Conservation (phyloP, 2,888 invertebrate genomes). For the Seira ritae region DNA sequence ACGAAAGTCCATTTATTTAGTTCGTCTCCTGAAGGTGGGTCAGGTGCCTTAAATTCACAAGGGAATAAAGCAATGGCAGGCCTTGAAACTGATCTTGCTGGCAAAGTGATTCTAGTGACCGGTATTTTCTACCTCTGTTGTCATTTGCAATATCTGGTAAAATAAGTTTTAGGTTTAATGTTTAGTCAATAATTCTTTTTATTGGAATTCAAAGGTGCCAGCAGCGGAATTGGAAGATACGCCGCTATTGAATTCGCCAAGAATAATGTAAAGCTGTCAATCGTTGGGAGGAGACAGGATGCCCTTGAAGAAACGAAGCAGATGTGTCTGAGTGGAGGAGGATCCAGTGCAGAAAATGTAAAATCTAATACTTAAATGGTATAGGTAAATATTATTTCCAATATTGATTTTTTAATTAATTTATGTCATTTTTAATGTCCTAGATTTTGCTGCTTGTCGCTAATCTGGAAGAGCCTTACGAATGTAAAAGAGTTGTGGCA, state of each 20-base stretch:
- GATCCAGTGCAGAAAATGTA: conserved; percentile 41
- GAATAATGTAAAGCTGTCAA: conserved; percentile 84
- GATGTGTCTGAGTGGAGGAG: conserved; percentile 57
- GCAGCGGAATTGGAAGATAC: conserved; percentile 90
- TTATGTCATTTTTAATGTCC: conserved; percentile 16
- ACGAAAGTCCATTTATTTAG: too few species aligned
- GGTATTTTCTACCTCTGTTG: not conserved
- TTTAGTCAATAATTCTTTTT: too few species aligned
- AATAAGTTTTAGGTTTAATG: not conserved
- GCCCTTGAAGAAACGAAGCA: conserved; percentile 79
- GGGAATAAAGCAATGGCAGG: too few species aligned
- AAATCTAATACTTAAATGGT: too few species aligned
- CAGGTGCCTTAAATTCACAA: too few species aligned
- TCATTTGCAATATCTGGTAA: not conserved
- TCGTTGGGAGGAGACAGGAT: conserved; percentile 80
- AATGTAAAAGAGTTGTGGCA: conserved; percentile 64
- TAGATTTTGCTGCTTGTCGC: conserved; percentile 65
- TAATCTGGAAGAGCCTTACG: conserved; percentile 63
- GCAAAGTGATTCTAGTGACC: conserved; percentile 33
- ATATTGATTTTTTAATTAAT: not conserved
- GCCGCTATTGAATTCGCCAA: conserved; percentile 86
- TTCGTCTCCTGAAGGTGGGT: too few species aligned
- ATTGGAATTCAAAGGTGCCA: conserved; percentile 80
- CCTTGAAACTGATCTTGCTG: conserved; percentile 21
- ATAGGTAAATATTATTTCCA: too few species aligned